Percentiles rank a stretch among this genome's conserved stretches.
phyloP scores from a whole-genome alignment of 2,797 vertebrate genomes.

The Schizopygopsis malacanthus region DNA sequence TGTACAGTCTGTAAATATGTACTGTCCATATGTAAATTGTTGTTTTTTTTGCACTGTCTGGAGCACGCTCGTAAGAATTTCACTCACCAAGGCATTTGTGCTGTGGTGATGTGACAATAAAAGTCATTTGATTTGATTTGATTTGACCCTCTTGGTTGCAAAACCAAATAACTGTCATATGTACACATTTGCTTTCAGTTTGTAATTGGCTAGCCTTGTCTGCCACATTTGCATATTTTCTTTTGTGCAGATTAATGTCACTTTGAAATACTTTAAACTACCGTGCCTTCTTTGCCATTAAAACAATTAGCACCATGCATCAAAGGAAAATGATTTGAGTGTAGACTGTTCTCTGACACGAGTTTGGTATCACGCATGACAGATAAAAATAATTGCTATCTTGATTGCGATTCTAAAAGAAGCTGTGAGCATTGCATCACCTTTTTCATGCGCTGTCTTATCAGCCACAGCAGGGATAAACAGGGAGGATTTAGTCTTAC shows the following conservation, averaged over 20 bases:
- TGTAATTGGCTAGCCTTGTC: not conserved
- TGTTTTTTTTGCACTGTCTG: too few species aligned
- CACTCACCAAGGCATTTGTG: too few species aligned
- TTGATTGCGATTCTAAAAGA: conserved; percentile 6
- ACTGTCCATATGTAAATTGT: too few species aligned
- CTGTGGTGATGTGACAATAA: too few species aligned
- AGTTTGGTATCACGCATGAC: not conserved
- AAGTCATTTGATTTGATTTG: too few species aligned
- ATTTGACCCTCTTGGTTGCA: not conserved
- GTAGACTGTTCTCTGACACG: not conserved
- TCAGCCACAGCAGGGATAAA: conserved; percentile 43
- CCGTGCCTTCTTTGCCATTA: conserved; percentile 7
- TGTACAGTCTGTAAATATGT: too few species aligned
- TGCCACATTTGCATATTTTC: conserved; percentile 20
- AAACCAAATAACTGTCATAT: not conserved
- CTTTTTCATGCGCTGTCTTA: not conserved
- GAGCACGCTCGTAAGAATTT: too few species aligned
- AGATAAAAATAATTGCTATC: conserved; percentile 33
- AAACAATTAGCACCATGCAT: conserved; percentile 7
- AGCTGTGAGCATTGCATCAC: conserved; percentile 31
- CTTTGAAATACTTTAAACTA: conserved; percentile 8
- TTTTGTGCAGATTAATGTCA: conserved; percentile 7
- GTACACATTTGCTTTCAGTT: not conserved
- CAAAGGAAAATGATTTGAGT: not conserved
- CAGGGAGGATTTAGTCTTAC: conserved; percentile 40